These are phyloP conservation scores for Pyrgilauda ruficollis DNA, from an alignment of 2,113 vertebrate species.

Conservation along the genomic window DNA sequence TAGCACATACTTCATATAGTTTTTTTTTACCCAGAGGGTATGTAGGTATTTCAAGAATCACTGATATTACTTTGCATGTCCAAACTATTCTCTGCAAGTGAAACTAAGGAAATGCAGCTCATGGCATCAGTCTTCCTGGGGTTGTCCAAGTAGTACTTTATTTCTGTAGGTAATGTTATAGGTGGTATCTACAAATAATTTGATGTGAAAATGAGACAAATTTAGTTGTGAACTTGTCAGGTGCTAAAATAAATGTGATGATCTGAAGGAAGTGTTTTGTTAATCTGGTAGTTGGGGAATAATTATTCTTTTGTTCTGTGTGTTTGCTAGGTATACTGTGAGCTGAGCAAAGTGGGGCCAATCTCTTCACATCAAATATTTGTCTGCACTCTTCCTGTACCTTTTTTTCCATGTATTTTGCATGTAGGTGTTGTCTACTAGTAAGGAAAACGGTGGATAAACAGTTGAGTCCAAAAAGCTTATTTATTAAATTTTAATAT, in stretches of 20 bases:
- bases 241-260: background rate
- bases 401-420: background rate
- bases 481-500: slow-evolving; percentile 16
- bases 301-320: slow-evolving; percentile 6
- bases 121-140: background rate
- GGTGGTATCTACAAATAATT: background rate
- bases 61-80: background rate
- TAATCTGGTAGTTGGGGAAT: background rate
- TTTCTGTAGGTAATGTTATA: background rate
- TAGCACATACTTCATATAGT: background rate
- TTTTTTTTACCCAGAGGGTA: background rate
- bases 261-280: background rate
- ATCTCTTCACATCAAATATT: slow-evolving; percentile 44
- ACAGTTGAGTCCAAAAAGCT: slow-evolving; percentile 4
- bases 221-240: background rate
- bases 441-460: slow-evolving; percentile 17
- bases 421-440: slow-evolving; percentile 31
- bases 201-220: background rate
- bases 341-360: slow-evolving; percentile 19
- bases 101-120: background rate
- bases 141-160: background rate
- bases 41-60: background rate
- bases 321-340: background rate
- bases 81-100: background rate
- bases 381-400: background rate